phyloP scores from a whole-genome alignment of 2,888 invertebrate species.

The Eurytoma adleriae region DNA sequence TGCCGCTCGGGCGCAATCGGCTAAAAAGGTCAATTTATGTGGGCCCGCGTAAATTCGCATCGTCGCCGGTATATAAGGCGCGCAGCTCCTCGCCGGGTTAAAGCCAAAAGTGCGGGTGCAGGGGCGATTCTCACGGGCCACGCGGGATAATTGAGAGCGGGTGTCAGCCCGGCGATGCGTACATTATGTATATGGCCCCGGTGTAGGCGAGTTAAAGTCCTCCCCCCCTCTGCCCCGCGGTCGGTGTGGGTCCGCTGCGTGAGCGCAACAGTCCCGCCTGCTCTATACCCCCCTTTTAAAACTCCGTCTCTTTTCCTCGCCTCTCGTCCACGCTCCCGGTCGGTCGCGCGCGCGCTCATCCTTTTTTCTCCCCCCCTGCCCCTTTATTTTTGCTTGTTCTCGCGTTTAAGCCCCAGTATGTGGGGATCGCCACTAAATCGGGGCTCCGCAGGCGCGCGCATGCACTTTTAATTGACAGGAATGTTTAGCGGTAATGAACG shows the following conservation, averaged over 20 bases:
- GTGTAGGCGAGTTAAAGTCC: constrained; percentile 1
- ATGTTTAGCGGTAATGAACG: constrained; percentile 74
- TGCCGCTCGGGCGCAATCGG: too few relatives aligned
- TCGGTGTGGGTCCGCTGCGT: not conserved
- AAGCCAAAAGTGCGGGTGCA: not conserved
- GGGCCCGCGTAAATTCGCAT: too few relatives aligned
- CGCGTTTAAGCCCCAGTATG: constrained; percentile 55
- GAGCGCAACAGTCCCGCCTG: constrained; percentile 1
- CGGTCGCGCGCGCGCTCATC: not conserved
- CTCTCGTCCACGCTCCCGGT: not conserved
- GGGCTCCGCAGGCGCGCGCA: constrained; percentile 55
- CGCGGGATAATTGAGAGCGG: constrained; percentile 60
- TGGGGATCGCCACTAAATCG: constrained; percentile 68
- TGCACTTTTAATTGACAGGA: constrained; percentile 75
- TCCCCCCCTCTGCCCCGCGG: not conserved
- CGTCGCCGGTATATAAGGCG: too few relatives aligned
- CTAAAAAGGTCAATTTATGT: too few relatives aligned
- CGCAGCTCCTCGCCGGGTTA: too few relatives aligned
- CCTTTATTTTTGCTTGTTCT: constrained; percentile 47
- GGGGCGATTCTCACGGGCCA: constrained; percentile 54
- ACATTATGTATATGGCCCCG: constrained; percentile 9
- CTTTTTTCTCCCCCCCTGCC: not conserved
- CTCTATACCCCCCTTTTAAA: constrained; percentile 13
- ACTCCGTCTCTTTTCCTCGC: not conserved
- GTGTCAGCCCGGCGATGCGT: constrained; percentile 56